These are phyloP conservation scores for Leucania comma DNA, from an alignment of 2,888 invertebrate species.

Conservation along the genomic window DNA sequence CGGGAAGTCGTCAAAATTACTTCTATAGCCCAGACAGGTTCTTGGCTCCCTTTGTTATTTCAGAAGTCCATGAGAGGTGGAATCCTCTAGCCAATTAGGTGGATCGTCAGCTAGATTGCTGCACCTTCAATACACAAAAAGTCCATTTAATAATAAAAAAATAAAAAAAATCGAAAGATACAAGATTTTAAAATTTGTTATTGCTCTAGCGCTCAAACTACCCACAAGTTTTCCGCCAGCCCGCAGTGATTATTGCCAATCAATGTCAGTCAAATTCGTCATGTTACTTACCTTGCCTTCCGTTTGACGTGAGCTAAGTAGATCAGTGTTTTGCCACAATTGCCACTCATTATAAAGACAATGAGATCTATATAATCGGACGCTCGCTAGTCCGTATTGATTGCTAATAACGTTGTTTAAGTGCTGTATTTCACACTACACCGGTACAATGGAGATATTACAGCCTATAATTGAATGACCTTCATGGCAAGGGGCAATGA, in stretches of 20 bases:
- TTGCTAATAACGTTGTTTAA: constrained; percentile 3
- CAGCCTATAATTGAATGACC: constrained; percentile 3
- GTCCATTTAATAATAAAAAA: no score
- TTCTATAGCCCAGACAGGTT: neutral
- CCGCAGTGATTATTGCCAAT: constrained; percentile 16
- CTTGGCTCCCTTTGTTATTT: no score
- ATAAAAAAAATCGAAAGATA: no score
- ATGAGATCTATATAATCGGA: constrained; percentile 21
- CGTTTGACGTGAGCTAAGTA: constrained; percentile 8
- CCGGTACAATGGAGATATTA: constrained; percentile 3
- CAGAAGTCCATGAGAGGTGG: no score
- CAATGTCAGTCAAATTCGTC: constrained; percentile 10
- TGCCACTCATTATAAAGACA: constrained; percentile 26
- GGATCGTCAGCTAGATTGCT: no score
- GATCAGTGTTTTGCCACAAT: constrained; percentile 6
- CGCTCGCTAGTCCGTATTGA: constrained; percentile 29
- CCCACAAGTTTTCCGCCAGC: neutral
- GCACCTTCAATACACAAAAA: no score
- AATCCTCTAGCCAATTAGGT: no score
- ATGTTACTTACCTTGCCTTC: constrained; percentile 5
- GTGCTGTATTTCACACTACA: neutral
- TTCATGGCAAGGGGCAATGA: no score
- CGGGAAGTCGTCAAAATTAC: no score
- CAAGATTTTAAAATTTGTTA: no score
- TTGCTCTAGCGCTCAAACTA: neutral